phyloP scores from a whole-genome alignment of 2,797 vertebrate genomes.

The Protosalanx chinensis region DNA sequence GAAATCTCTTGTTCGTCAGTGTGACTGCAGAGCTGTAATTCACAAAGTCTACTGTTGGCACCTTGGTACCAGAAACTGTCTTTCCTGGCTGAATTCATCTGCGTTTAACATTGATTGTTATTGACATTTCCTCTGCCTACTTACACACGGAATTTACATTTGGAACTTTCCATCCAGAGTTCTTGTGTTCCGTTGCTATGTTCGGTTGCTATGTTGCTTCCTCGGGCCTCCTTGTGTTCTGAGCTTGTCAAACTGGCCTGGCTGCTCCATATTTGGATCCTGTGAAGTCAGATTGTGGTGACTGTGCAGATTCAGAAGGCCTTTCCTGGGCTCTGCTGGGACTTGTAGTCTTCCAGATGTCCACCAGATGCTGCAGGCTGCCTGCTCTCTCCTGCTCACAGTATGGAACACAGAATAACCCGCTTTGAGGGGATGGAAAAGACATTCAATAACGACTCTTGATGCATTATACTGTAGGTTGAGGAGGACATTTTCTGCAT shows the following conservation, averaged over 20 bases:
- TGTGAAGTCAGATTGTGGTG: conserved; percentile 37
- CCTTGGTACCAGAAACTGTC: conserved; percentile 12
- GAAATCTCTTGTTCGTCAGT: not conserved
- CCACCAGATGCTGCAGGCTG: conserved; percentile 70
- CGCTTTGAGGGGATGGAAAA: conserved; percentile 27
- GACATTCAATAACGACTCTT: conserved; percentile 47
- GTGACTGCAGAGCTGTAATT: not conserved
- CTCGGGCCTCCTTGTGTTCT: conserved; percentile 17
- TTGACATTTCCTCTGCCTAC: conserved; percentile 53
- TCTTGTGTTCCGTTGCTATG: too few relatives aligned
- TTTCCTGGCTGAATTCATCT: conserved; percentile 26
- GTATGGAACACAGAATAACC: conserved; percentile 38
- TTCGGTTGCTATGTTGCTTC: conserved; percentile 24
- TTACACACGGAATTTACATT: too few relatives aligned
- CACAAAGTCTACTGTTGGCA: conserved; percentile 28
- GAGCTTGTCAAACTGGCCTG: conserved; percentile 12
- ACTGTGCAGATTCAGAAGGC: conserved; percentile 50
- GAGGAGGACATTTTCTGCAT: not conserved
- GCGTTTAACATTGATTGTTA: conserved; percentile 42
- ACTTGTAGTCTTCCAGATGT: conserved; percentile 68
- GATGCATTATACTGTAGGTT: conserved; percentile 25
- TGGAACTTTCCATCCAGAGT: too few relatives aligned
- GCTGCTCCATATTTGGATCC: conserved; percentile 26
- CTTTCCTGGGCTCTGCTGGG: conserved; percentile 39
- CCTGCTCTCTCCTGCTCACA: conserved; percentile 44